phyloP scores from a whole-genome alignment of 2,888 invertebrate species.

The Scaptomyza parva region DNA sequence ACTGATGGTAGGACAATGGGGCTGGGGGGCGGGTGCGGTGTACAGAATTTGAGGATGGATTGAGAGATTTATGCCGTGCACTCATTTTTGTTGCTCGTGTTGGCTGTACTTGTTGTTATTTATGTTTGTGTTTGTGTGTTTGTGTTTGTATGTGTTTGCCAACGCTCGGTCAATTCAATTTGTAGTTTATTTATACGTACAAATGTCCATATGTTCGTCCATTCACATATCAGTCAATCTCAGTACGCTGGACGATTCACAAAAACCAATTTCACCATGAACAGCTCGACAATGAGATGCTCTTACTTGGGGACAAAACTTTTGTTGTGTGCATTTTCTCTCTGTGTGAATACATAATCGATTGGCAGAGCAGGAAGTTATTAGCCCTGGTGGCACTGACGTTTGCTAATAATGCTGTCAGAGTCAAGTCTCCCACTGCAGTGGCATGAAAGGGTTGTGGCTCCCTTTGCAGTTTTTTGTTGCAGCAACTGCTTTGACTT shows the following conservation, averaged over 20 bases:
- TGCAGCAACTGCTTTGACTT: constrained; percentile 14
- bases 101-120: constrained; percentile 8
- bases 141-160: constrained; percentile 14
- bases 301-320: background rate
- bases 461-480: constrained; percentile 5
- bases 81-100: constrained; percentile 3
- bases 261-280: background rate
- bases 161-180: constrained; percentile 52
- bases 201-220: constrained; percentile 6
- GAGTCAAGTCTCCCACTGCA: constrained; percentile 18
- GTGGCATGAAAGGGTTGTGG: constrained; percentile 3
- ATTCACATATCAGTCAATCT: constrained; percentile 4
- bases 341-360: background rate
- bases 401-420: constrained; percentile 46
- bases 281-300: background rate
- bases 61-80: constrained; percentile 31
- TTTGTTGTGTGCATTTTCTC: too few species aligned
- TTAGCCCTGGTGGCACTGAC: constrained; percentile 22
- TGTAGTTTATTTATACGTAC: constrained; percentile 28
- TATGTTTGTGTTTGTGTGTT: constrained; percentile 15
- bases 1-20: background rate
- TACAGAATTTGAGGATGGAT: constrained; percentile 13
- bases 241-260: background rate
- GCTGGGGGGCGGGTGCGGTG: background rate
- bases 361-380: too few species aligned